phyloP scores from a whole-genome alignment of 2,888 invertebrate species.

The Sialis fuliginosa region DNA sequence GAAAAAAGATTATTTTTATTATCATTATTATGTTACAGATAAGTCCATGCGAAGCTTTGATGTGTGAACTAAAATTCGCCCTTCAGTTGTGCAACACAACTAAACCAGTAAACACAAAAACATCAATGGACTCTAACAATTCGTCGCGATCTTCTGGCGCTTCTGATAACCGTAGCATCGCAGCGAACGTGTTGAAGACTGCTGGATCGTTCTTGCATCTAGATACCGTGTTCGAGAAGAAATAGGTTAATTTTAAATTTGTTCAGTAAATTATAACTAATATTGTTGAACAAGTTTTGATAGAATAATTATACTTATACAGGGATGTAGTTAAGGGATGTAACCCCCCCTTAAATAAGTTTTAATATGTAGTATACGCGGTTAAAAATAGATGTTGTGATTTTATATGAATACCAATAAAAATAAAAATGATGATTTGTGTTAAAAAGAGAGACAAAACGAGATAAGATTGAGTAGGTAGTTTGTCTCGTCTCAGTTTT shows the following conservation, averaged over 20 bases:
- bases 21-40: slow-evolving; percentile 28
- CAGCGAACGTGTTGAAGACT: neutral
- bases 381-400: too few species aligned
- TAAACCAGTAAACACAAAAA: slow-evolving; percentile 33
- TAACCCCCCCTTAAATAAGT: too few species aligned
- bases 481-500: too few species aligned
- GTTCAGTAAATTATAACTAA: neutral
- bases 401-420: too few species aligned
- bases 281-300: neutral
- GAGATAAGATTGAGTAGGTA: too few species aligned
- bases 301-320: neutral
- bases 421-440: too few species aligned
- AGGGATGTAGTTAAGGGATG: neutral
- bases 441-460: too few species aligned
- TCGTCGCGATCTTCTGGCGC: neutral
- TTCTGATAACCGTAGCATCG: slow-evolving; percentile 1
- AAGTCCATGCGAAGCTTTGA: slow-evolving; percentile 47
- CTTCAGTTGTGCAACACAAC: slow-evolving; percentile 53
- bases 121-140: neutral
- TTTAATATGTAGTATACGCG: too few species aligned
- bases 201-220: slow-evolving; percentile 3
- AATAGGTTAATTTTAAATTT: neutral
- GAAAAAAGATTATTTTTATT: too few species aligned
- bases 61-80: slow-evolving; percentile 52
- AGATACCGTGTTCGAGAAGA: slow-evolving; percentile 1